These are phyloP conservation scores for Cyrtodaria siliqua DNA, from an alignment of 2,888 invertebrate genomes.

Conservation along the genomic window DNA sequence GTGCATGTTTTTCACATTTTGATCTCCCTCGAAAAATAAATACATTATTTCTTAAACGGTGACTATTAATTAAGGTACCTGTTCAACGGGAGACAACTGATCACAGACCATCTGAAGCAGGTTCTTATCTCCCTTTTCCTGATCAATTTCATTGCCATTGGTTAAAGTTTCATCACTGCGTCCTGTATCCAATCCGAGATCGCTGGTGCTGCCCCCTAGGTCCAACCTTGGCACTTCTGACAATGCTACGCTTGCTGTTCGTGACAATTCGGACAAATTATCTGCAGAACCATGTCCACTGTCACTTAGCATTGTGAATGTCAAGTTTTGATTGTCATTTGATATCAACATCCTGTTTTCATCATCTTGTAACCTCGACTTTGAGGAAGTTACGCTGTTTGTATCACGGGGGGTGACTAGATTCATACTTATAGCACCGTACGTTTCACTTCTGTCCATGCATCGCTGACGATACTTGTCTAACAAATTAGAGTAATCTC, in stretches of 20 bases:
- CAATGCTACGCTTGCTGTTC: too few relatives aligned
- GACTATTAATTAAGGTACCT: conserved; percentile 29
- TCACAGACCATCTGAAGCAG: conserved; percentile 71
- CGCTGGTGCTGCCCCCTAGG: conserved; percentile 50
- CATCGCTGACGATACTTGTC: conserved; percentile 71
- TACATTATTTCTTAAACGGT: too few relatives aligned
- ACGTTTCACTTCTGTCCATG: conserved; percentile 70
- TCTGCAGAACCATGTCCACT: conserved; percentile 57
- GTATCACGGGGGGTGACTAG: conserved; percentile 47
- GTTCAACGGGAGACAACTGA: conserved; percentile 49
- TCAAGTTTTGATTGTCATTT: neutral
- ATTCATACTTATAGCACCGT: conserved; percentile 61
- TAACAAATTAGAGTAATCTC: conserved; percentile 64
- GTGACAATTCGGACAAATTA: conserved; percentile 55
- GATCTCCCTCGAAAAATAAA: too few relatives aligned
- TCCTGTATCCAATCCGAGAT: conserved; percentile 44
- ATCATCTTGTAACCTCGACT: neutral
- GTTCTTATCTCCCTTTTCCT: conserved; percentile 5
- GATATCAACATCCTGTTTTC: too few relatives aligned
- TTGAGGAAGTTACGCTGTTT: neutral
- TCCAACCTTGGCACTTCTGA: conserved; percentile 48
- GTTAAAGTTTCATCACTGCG: conserved; percentile 38
- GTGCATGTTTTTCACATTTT: too few relatives aligned
- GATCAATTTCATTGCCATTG: conserved; percentile 27
- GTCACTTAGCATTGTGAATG: conserved; percentile 30